These are phyloP conservation scores for Lycia hirtaria DNA, from an alignment of 2,888 invertebrate genomes.

Conservation along the genomic window DNA sequence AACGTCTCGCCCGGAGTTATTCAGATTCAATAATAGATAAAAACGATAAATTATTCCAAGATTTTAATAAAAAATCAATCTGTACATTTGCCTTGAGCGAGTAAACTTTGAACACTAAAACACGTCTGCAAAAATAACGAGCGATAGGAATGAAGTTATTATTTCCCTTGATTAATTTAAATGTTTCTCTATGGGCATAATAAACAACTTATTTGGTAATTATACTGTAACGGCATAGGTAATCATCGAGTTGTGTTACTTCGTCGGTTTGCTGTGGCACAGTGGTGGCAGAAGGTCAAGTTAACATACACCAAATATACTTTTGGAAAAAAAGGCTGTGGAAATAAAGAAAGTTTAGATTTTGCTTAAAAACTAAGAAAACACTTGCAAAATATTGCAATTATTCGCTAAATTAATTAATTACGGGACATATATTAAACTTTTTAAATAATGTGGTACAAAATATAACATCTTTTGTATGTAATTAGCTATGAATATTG, in stretches of 20 bases:
- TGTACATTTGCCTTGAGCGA: conserved; percentile 29
- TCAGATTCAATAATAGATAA: conserved; percentile 32
- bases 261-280: conserved; percentile 43
- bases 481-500: too few relatives aligned
- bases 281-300: conserved; percentile 28
- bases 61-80: conserved; percentile 38
- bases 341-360: too few relatives aligned
- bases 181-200: conserved; percentile 62
- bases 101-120: conserved; percentile 13
- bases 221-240: conserved; percentile 60
- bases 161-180: conserved; percentile 64
- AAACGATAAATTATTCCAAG: conserved; percentile 29
- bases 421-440: too few relatives aligned
- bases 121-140: conserved; percentile 45
- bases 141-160: conserved; percentile 62
- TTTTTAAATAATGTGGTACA: too few relatives aligned
- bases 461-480: too few relatives aligned
- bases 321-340: background rate
- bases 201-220: conserved; percentile 69
- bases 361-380: too few relatives aligned
- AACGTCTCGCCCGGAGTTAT: conserved; percentile 28
- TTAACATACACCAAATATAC: background rate
- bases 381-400: too few relatives aligned
- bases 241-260: conserved; percentile 44
- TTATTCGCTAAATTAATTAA: too few relatives aligned